phyloP scores from a whole-genome alignment of 2,113 vertebrate species.

The Mugil cephalus region DNA sequence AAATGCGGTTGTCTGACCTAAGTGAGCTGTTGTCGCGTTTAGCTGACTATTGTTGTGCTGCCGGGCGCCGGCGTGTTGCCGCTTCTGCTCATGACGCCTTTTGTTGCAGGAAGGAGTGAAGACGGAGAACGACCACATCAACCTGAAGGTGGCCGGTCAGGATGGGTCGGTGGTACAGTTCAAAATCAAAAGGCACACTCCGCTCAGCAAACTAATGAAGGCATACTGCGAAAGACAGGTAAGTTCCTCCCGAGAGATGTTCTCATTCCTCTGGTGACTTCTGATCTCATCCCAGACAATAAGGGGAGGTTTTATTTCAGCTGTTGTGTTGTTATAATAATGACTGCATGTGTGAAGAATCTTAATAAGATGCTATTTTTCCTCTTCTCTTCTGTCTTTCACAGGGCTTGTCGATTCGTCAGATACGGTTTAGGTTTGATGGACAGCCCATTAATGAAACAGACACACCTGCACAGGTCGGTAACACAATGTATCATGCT shows the following conservation, averaged over 20 bases:
- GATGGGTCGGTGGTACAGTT: slow-evolving; percentile 93
- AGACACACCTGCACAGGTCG: slow-evolving; percentile 85
- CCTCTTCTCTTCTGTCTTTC: slow-evolving; percentile 16
- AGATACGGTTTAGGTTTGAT: slow-evolving; percentile 86
- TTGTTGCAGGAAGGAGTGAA: slow-evolving; percentile 88
- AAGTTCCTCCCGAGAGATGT: neutral
- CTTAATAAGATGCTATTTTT: neutral
- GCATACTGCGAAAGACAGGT: slow-evolving; percentile 94
- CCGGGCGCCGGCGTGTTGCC: neutral
- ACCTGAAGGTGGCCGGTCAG: slow-evolving; percentile 91
- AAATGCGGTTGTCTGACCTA: neutral
- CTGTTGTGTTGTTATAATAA: neutral
- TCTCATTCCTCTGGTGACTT: no score
- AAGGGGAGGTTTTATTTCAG: neutral
- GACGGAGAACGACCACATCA: slow-evolving; percentile 92
- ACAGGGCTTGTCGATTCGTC: slow-evolving; percentile 85
- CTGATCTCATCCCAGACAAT: neutral
- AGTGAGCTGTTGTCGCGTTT: slow-evolving; percentile 6
- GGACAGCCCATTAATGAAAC: slow-evolving; percentile 86
- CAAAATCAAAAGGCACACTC: slow-evolving; percentile 92
- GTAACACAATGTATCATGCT: slow-evolving; percentile 23
- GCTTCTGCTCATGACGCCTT: slow-evolving; percentile 10
- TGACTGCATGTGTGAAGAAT: neutral
- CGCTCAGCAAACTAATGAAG: slow-evolving; percentile 93
- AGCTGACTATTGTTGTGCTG: neutral